A percentile compares a stretch with the other conserved stretches of the same genome.
These are phyloP conservation scores for Melieria crassipennis DNA, from an alignment of 2,888 invertebrate species.

Conservation along the genomic window DNA sequence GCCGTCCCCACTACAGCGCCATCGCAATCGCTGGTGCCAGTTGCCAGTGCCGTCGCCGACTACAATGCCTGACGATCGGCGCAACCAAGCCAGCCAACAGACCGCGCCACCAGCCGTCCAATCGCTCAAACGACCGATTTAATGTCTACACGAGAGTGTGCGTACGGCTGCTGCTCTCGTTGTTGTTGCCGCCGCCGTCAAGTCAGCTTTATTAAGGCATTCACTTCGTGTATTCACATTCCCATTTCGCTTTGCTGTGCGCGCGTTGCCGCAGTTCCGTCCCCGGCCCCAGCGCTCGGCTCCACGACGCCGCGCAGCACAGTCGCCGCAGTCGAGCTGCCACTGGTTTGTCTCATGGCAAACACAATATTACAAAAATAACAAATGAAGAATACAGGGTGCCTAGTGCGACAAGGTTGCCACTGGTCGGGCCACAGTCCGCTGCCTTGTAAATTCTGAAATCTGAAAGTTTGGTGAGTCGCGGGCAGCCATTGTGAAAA, in stretches of 20 bases:
- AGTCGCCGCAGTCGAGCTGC: constrained; percentile 21
- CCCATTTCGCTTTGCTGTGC: constrained; percentile 31
- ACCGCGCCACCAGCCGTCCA: constrained; percentile 16
- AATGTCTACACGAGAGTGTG: constrained; percentile 9
- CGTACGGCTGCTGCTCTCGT: not conserved
- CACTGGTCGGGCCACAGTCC: too few relatives aligned
- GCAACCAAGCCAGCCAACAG: constrained; percentile 11
- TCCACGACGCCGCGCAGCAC: constrained; percentile 21
- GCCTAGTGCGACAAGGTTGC: not conserved
- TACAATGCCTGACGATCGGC: constrained; percentile 3
- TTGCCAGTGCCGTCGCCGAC: constrained; percentile 1
- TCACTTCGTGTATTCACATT: constrained; percentile 42
- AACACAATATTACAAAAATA: constrained; percentile 34
- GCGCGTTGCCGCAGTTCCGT: constrained; percentile 16
- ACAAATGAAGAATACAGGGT: constrained; percentile 22
- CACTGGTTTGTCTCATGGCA: constrained; percentile 38
- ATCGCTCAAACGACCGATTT: constrained; percentile 25
- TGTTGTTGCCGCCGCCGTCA: constrained; percentile 46
- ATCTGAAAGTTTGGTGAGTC: too few relatives aligned
- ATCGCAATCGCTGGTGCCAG: not conserved
- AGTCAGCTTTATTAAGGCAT: constrained; percentile 48
- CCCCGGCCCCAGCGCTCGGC: constrained; percentile 20
- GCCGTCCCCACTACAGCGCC: too few relatives aligned
- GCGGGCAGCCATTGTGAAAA: too few relatives aligned
- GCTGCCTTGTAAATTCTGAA: too few relatives aligned